These are phyloP conservation scores for Hystrix brachyura DNA, from an alignment of 2,113 vertebrate species.

Conservation along the genomic window DNA sequence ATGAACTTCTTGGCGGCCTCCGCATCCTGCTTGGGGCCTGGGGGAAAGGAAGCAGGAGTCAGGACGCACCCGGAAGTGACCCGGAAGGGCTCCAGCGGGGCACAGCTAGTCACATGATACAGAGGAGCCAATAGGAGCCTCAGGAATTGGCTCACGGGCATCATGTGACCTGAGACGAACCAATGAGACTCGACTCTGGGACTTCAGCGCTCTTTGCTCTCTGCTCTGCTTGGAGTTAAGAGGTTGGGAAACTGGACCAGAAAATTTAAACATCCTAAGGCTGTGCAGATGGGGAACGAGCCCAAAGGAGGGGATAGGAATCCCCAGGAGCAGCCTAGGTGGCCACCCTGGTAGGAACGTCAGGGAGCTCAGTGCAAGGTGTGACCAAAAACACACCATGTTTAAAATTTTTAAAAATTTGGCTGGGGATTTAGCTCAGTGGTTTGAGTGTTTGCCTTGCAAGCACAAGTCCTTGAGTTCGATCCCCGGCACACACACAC, in stretches of 20 bases:
- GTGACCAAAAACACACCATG: not conserved
- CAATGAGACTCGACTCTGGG: not conserved
- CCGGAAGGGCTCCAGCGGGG: accelerated
- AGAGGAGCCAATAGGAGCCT: not conserved
- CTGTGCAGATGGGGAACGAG: not conserved
- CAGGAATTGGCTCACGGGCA: accelerated
- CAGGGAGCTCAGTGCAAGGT: not conserved
- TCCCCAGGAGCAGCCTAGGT: not conserved
- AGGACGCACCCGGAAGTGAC: not conserved
- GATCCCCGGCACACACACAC: no score
- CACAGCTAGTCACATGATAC: not conserved
- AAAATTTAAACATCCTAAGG: not conserved
- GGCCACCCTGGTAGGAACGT: no score
- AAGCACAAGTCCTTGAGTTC: no score
- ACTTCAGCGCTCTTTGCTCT: not conserved
- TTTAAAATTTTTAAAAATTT: not conserved
- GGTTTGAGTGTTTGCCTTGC: no score
- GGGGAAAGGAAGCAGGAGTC: not conserved
- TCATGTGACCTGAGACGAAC: not conserved
- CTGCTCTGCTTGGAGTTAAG: no score
- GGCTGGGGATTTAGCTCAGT: no score
- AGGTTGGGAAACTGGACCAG: no score
- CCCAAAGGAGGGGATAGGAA: not conserved
- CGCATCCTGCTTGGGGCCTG: slow-evolving; percentile 88
- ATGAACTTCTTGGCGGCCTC: slow-evolving; percentile 91